Base-by-base conservation (phyloP, 1,140 invertebrate species). In the Drosophila trapezifrons region DNA sequence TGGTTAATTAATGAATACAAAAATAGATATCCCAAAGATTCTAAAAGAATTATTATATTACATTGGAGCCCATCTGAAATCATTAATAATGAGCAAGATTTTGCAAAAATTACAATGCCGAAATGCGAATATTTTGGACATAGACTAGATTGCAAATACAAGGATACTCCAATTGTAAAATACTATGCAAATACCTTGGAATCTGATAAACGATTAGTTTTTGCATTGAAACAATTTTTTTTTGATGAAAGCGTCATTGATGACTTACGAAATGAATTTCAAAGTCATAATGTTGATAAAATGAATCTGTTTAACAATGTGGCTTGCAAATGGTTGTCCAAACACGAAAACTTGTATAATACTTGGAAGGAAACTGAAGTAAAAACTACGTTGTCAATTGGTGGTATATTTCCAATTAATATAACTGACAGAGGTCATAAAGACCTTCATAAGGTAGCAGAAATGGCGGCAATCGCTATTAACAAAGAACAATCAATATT, bases 331-430 rank as follows among this genome's bases (percentile, higher is more conserved):
- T 97, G 96, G 96, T 80, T 97, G 43, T 91, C 76, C 17, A 76
- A 93, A 2, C 94, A 95, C 80, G 86, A 92, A n/a, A 64, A 92
- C 17, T 91, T 92, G 2, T 94, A 95, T 91, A 74, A 76, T 0
- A 70, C 84, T 8, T 96, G 96, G 95, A 29, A 32, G 13, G 91
- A 93, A 54, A 94, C 93, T 0, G 90, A 92, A 55, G 86, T 93
- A 93, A 2, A 94, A 93, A 2, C 89, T 95, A 18, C 6, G 18
- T 93, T 93, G 66, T 51, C 47, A 51, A 94, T 97, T 54, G 96
- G 96, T 43, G 96, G 96, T 3, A 96, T 97, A 76, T 97, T 97
- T 91, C 96, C 97, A 0, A 90, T 96, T 40, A 93, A 89, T 25
- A 71, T 78, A 10, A 78, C 76, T 7, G 94, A 94, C 9, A 95